These are phyloP conservation scores for Megaustenia siamemsis DNA, from an alignment of 2,888 invertebrate genomes.

Conservation along the genomic window DNA sequence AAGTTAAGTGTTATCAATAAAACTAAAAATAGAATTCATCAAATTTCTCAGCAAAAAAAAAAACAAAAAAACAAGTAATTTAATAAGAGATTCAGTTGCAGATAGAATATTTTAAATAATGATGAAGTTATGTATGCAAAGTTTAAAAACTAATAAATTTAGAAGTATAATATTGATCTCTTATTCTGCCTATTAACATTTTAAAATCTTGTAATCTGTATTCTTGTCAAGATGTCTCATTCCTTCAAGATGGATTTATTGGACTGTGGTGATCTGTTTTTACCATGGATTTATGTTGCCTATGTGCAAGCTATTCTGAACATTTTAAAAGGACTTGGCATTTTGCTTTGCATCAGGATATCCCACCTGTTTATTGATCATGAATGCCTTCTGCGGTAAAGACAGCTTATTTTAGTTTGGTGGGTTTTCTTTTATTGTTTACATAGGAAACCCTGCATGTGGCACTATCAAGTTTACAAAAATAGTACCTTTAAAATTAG, in stretches of 20 bases:
- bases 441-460: neutral
- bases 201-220: constrained; percentile 31
- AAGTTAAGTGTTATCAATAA: no score
- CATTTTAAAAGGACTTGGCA: constrained; percentile 41
- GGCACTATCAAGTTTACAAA: neutral
- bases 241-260: constrained; percentile 32
- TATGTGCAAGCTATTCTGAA: constrained; percentile 13
- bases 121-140: no score
- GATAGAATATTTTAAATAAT: no score
- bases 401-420: neutral
- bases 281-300: constrained; percentile 13
- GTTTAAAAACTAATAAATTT: neutral
- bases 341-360: constrained; percentile 17
- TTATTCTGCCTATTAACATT: constrained; percentile 25
- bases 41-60: no score
- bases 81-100: no score
- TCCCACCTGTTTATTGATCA: neutral
- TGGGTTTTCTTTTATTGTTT: no score
- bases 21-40: no score
- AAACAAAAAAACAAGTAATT: no score
- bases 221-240: constrained; percentile 27
- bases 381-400: neutral
- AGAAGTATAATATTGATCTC: neutral
- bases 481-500: neutral
- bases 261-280: constrained; percentile 22